These are phyloP conservation scores for Hydrolagus colliei DNA, from an alignment of 2,797 vertebrate species.

Conservation along the genomic window DNA sequence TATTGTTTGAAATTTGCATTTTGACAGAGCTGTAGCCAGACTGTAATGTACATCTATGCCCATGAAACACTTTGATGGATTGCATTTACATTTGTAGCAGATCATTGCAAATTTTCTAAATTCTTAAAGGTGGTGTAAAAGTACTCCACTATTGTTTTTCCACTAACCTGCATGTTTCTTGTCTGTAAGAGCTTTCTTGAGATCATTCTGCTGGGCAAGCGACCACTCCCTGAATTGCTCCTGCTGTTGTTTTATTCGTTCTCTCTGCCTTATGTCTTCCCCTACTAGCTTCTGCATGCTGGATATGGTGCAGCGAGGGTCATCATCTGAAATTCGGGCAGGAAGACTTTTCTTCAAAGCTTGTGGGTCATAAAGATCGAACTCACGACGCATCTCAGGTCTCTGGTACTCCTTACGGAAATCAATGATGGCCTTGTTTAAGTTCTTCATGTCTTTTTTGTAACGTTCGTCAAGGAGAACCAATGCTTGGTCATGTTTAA, in stretches of 20 bases:
- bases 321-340: conserved; percentile 47
- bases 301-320: conserved; percentile 51
- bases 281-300: conserved; percentile 70
- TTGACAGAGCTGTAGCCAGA: too few species aligned
- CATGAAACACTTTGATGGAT: too few species aligned
- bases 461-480: conserved; percentile 58
- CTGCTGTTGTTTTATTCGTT: conserved; percentile 63
- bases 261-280: conserved; percentile 59
- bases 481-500: conserved; percentile 49
- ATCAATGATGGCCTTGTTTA: conserved; percentile 49
- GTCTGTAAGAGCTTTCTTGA: conserved; percentile 45
- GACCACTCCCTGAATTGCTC: conserved; percentile 75
- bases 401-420: conserved; percentile 64
- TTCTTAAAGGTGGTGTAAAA: too few species aligned
- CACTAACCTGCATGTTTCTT: conserved; percentile 58
- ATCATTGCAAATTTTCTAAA: too few species aligned
- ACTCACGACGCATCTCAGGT: conserved; percentile 58
- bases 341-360: conserved; percentile 51
- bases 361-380: conserved; percentile 64
- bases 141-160: background rate
- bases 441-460: conserved; percentile 46
- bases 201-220: conserved; percentile 68
- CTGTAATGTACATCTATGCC: too few species aligned
- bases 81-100: too few species aligned
- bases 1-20: too few species aligned